Percentiles rank a stretch among this genome's conserved stretches.
These are phyloP conservation scores for Crocallis elinguaria DNA, from an alignment of 2,888 invertebrate genomes.

Conservation along the genomic window DNA sequence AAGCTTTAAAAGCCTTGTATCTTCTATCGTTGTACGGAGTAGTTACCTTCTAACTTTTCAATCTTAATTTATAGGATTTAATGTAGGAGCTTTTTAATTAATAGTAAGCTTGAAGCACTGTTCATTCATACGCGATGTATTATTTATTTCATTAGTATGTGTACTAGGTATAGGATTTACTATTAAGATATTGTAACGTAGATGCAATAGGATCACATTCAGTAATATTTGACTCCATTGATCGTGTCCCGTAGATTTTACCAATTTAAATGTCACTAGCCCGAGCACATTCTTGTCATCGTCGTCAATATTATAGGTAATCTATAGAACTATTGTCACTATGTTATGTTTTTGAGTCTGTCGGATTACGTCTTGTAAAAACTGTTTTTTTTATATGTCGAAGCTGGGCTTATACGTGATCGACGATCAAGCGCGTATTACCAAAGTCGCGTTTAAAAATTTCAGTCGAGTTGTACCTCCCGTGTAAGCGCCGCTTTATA, in stretches of 20 bases:
- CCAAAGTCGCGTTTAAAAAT: background rate
- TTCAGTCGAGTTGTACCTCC: background rate
- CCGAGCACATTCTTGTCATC: conserved; percentile 28
- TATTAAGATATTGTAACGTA: conserved; percentile 61
- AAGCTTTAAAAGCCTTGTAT: conserved; percentile 14
- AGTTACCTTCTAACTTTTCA: conserved; percentile 45
- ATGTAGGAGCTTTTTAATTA: conserved; percentile 42
- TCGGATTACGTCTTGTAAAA: conserved; percentile 67
- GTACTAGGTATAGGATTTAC: conserved; percentile 58
- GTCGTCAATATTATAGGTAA: conserved; percentile 2
- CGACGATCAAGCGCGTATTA: background rate
- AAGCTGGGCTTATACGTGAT: background rate
- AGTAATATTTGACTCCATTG: conserved; percentile 42
- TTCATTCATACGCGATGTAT: conserved; percentile 52
- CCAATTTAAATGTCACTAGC: conserved; percentile 33
- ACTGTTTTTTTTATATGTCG: conserved; percentile 43
- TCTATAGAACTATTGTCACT: background rate
- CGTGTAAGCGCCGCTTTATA: conserved; percentile 36
- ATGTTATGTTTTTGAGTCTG: conserved; percentile 34
- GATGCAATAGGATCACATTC: conserved; percentile 59
- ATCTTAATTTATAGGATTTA: conserved; percentile 38
- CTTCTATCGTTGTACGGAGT: conserved; percentile 36
- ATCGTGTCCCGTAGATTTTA: conserved; percentile 40
- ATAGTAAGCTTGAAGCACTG: conserved; percentile 58
- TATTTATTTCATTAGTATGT: conserved; percentile 54